Evolutionary conservation across 2,888 invertebrate genomes (phyloP).

Genomic region (Asteroscopus sphinx): DNA sequence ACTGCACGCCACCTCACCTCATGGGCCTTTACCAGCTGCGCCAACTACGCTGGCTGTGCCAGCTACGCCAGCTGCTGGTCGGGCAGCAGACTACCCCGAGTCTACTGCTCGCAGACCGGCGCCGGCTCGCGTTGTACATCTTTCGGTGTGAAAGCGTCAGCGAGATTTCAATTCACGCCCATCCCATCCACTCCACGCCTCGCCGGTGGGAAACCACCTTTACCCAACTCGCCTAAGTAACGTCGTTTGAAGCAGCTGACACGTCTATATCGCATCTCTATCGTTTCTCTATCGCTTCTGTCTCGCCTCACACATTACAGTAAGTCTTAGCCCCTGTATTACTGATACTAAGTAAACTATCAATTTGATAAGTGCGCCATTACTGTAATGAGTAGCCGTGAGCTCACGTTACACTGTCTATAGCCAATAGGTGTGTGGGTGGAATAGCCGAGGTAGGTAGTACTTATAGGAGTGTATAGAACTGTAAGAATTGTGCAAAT

Average conservation of each 20-base stretch:
- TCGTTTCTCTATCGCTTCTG: slow-evolving; percentile 5
- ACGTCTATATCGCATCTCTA: background rate
- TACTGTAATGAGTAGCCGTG: slow-evolving; percentile 25
- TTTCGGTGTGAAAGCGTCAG: too few species aligned
- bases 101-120: too few species aligned
- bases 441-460: background rate
- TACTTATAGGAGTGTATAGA: too few species aligned
- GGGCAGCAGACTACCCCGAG: too few species aligned
- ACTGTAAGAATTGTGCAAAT: too few species aligned
- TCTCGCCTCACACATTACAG: slow-evolving; percentile 3
- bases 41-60: too few species aligned
- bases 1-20: too few species aligned
- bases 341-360: slow-evolving; percentile 14
- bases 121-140: too few species aligned
- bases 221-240: background rate
- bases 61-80: too few species aligned
- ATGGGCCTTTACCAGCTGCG: too few species aligned
- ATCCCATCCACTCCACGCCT: too few species aligned
- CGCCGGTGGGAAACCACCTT: background rate
- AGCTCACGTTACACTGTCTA: background rate
- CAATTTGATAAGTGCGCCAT: slow-evolving; percentile 48
- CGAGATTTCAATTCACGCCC: too few species aligned
- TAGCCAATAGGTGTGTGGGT: background rate
- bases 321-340: slow-evolving; percentile 6
- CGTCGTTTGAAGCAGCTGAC: background rate